These are phyloP conservation scores for Elysia chlorotica DNA, from an alignment of 1,140 invertebrate genomes.

Conservation along the genomic window DNA sequence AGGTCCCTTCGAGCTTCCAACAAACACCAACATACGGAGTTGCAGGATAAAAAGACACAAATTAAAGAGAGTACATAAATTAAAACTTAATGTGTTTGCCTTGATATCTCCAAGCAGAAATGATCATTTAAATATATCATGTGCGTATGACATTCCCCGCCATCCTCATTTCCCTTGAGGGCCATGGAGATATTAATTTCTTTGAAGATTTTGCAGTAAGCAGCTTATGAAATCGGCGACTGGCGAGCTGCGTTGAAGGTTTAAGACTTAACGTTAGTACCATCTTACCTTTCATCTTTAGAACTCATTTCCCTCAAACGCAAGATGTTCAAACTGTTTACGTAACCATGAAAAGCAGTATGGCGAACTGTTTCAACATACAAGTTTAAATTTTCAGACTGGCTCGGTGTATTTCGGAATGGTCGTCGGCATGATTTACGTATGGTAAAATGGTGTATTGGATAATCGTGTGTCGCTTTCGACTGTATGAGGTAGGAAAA, in stretches of 20 bases:
- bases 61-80: background rate
- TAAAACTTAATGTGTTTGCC: no score
- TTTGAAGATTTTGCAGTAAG: background rate
- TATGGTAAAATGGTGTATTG: no score
- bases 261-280: no score
- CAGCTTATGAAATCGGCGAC: background rate
- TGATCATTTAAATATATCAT: background rate
- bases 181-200: background rate
- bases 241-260: background rate
- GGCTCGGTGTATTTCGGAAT: no score
- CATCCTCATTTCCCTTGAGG: background rate
- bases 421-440: no score
- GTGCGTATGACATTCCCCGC: no score
- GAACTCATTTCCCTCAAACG: background rate
- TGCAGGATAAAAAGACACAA: background rate
- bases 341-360: background rate
- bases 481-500: background rate
- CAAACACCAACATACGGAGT: background rate
- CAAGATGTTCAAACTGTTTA: no score
- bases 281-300: background rate
- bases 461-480: background rate
- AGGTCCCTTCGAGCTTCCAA: background rate
- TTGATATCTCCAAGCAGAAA: no score
- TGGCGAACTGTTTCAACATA: no score
- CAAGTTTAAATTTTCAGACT: no score